Percentiles rank a stretch among this genome's conserved stretches.
These are phyloP conservation scores for Anguilla pacifica DNA, from an alignment of 2,797 vertebrate genomes.

Conservation along the genomic window DNA sequence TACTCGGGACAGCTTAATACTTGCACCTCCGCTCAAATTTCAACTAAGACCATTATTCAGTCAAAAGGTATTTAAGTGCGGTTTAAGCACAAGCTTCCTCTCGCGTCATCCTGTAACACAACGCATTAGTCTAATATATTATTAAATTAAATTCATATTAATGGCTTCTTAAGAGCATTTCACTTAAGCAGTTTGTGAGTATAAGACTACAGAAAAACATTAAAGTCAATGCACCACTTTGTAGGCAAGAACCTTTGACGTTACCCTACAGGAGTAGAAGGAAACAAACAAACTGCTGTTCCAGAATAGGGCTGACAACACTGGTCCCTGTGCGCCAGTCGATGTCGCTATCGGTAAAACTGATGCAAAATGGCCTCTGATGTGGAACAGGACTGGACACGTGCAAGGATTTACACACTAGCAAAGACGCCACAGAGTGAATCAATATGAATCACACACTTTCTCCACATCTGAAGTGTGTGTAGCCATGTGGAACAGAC, in stretches of 20 bases:
- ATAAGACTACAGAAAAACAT: neutral
- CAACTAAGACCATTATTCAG: slow-evolving; percentile 4
- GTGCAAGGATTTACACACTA: neutral
- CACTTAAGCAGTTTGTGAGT: neutral
- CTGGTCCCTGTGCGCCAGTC: neutral
- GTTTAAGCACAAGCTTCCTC: neutral
- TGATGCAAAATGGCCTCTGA: neutral
- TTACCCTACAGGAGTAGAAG: neutral
- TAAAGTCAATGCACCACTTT: neutral
- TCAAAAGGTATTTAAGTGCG: slow-evolving; percentile 12
- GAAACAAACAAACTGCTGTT: neutral
- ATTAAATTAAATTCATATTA: slow-evolving; percentile 9
- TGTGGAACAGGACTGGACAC: neutral
- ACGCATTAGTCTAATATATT: neutral
- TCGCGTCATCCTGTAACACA: slow-evolving; percentile 14
- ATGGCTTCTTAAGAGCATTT: slow-evolving; percentile 9
- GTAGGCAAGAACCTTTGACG: neutral
- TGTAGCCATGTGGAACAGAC: neutral
- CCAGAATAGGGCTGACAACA: neutral
- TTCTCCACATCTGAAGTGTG: neutral
- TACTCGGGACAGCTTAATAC: neutral
- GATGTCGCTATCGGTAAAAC: neutral
- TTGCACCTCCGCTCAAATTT: neutral
- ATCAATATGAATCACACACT: neutral
- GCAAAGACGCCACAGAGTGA: neutral